Evolutionary conservation across 2,113 vertebrate genomes (phyloP).

Genomic region (Labeo catla): DNA sequence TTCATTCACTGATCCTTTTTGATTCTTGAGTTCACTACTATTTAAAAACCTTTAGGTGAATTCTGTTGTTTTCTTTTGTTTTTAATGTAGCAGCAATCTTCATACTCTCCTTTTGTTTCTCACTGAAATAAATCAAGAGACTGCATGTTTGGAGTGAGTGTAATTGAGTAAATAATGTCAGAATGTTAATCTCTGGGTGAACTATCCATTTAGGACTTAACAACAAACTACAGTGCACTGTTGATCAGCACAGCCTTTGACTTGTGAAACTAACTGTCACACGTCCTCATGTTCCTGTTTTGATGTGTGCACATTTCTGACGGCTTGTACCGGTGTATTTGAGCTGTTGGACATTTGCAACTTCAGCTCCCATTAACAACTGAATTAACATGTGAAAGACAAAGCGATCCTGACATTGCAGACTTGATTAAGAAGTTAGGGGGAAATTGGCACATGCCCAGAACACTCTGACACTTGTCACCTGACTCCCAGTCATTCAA

Average conservation of each 20-base stretch:
- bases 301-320: conserved; percentile 23
- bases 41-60: not conserved
- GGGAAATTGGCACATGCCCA: conserved; percentile 43
- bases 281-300: conserved; percentile 20
- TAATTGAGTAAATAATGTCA: not conserved
- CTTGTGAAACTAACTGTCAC: conserved; percentile 28
- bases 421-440: conserved; percentile 54
- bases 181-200: not conserved
- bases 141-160: not conserved
- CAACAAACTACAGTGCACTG: not conserved
- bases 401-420: conserved; percentile 33
- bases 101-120: not conserved
- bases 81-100: not conserved
- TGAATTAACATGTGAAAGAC: conserved; percentile 38
- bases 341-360: conserved; percentile 34
- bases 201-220: not conserved
- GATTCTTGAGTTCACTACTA: no score
- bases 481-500: not conserved
- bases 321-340: conserved; percentile 20
- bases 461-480: conserved; percentile 43
- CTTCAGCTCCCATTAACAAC: conserved; percentile 44
- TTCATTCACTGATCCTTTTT: not conserved
- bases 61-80: not conserved
- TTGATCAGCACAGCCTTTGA: conserved; percentile 21
- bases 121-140: not conserved